These are phyloP conservation scores for Zosterops lateralis DNA, from an alignment of 2,113 vertebrate genomes.

Conservation along the genomic window DNA sequence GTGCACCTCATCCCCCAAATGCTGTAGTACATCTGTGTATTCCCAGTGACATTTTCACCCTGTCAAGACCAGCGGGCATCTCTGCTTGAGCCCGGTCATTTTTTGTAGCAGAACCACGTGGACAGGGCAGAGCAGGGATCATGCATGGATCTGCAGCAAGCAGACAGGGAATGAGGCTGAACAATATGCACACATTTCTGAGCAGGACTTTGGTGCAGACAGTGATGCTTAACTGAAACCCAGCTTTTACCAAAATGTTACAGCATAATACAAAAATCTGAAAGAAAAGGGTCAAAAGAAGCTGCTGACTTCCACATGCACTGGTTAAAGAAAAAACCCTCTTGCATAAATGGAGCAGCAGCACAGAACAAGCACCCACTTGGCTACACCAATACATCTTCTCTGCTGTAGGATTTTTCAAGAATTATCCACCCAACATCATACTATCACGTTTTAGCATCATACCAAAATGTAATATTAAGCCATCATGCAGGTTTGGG, in stretches of 20 bases:
- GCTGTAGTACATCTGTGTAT: neutral
- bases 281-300: neutral
- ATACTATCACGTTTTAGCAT: neutral
- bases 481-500: neutral
- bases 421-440: neutral
- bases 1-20: neutral
- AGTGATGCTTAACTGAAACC: slow-evolving; percentile 17
- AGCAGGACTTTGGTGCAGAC: slow-evolving; percentile 24
- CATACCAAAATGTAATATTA: neutral
- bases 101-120: slow-evolving; percentile 16
- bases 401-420: neutral
- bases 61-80: neutral
- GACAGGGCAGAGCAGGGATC: slow-evolving; percentile 10
- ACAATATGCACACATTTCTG: neutral
- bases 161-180: slow-evolving; percentile 31
- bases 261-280: slow-evolving; percentile 7
- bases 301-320: neutral
- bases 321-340: neutral
- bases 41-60: neutral
- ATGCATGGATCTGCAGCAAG: slow-evolving; percentile 38
- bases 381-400: neutral
- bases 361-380: slow-evolving; percentile 13
- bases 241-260: slow-evolving; percentile 20
- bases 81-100: neutral
- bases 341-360: slow-evolving; percentile 42